Conservation (phyloP, 2,113 vertebrate species). For the Mus spicilegus region DNA sequence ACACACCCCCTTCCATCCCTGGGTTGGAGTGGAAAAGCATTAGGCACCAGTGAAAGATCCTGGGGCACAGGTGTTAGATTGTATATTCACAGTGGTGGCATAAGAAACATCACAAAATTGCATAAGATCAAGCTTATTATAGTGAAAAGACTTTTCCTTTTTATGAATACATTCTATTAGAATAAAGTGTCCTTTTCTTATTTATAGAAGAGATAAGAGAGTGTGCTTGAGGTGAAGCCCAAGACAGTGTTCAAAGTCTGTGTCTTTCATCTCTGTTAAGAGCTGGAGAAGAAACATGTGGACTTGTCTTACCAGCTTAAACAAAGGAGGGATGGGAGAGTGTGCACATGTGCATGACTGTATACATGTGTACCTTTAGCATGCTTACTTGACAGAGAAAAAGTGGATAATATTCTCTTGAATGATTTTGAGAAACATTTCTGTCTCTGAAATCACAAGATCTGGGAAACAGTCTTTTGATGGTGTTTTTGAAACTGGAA, state of each 20-base stretch:
- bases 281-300: neutral
- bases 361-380: neutral
- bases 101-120: neutral
- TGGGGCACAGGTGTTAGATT: no score
- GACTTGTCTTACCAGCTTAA: neutral
- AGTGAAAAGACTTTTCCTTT: neutral
- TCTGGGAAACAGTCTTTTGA: neutral
- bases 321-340: neutral
- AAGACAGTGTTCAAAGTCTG: neutral
- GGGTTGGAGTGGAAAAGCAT: neutral
- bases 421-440: neutral
- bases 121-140: neutral
- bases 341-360: no score
- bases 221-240: neutral
- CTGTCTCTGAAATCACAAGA: slow-evolving; percentile 12
- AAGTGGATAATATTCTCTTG: neutral
- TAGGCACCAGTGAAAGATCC: neutral
- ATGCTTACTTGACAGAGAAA: neutral
- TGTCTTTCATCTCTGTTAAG: neutral
- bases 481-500: neutral
- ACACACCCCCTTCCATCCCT: neutral
- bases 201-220: neutral
- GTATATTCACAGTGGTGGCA: neutral
- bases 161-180: neutral
- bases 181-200: neutral